Evolutionary conservation across 1,140 invertebrate genomes (phyloP).

Genomic region (Zaprionus nigranus): DNA sequence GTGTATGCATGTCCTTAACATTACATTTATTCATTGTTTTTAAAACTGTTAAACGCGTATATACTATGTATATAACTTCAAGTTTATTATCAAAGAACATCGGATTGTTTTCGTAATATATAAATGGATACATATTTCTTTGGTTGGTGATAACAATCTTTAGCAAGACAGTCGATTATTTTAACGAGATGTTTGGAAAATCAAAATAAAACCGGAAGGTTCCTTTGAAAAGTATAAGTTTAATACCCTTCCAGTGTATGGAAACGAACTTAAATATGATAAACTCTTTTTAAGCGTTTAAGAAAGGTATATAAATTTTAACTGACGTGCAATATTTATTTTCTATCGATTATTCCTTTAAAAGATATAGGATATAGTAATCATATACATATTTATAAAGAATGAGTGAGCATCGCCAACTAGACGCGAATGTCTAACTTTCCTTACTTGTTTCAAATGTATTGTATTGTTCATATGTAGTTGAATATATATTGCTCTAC

Average conservation of each 20-base stretch:
- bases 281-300: not conserved
- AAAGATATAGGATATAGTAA: not conserved
- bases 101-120: not conserved
- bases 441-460: not conserved
- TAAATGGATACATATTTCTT: too few species aligned
- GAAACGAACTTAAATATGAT: not conserved
- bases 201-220: not conserved
- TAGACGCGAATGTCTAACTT: too few species aligned
- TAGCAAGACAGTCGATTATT: not conserved
- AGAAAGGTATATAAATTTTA: not conserved
- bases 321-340: not conserved
- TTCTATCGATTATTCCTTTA: not conserved
- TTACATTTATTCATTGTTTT: not conserved
- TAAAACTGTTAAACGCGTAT: too few species aligned
- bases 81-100: not conserved
- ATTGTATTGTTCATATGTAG: not conserved
- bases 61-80: too few species aligned
- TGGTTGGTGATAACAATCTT: too few species aligned
- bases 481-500: not conserved
- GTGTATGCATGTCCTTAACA: not conserved
- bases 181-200: not conserved
- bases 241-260: too few species aligned
- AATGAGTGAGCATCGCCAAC: too few species aligned
- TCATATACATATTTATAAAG: not conserved
- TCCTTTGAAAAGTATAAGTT: not conserved